Evolutionary conservation across 2,113 vertebrate species (phyloP).

Genomic region (cat (Felis catus)): F.catus_Fca126_mat1.0 CM031419.1:191255501-191256000

Average conservation of each 20-base stretch:
- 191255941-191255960: not conserved
- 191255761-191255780: not conserved
- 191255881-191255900: not conserved
- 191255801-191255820: not conserved
- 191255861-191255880: not conserved
- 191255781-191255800: not conserved
- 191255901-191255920: not conserved
- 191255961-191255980: not conserved
- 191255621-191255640: not conserved
- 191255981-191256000: constrained; percentile 1
- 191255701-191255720: not conserved
- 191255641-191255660: not conserved
- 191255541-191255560: not conserved
- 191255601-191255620: not conserved
- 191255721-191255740: not conserved
- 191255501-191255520: not conserved
- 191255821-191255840: not conserved
- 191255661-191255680: not conserved
- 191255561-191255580: not conserved
- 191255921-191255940: not conserved
- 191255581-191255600: not conserved
- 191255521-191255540: not conserved
- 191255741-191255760: not conserved
- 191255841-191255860: not conserved
- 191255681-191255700: not conserved